Conservation (phyloP, 35 echinoderm and acorn worm genomes). For the Lytechinus pictus region DNA sequence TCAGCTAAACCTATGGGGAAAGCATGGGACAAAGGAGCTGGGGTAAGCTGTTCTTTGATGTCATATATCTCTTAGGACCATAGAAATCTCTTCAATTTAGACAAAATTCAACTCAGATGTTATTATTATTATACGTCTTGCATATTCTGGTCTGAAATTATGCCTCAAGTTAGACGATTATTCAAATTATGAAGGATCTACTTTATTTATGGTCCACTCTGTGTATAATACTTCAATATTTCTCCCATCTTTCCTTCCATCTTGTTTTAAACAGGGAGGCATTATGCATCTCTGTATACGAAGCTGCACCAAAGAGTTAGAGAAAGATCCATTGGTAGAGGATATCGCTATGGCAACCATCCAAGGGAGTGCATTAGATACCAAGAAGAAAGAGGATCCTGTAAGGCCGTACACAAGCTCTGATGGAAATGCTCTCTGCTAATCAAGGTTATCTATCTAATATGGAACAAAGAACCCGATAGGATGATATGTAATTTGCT, state of each 20-base stretch:
- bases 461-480: not conserved
- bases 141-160: no score
- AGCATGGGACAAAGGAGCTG: conserved; percentile 91
- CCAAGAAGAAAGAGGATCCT: conserved; percentile 29
- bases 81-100: no score
- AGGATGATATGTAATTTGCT: not conserved
- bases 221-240: not conserved
- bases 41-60: conserved; percentile 58
- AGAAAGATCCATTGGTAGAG: conserved; percentile 51
- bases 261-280: conserved; percentile 63
- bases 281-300: conserved; percentile 76
- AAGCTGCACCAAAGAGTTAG: conserved; percentile 64
- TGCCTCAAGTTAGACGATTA: no score
- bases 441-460: not conserved
- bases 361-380: conserved; percentile 47
- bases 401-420: conserved; percentile 61
- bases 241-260: not conserved
- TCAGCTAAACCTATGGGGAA: conserved; percentile 68
- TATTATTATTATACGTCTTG: no score
- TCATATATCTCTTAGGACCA: no score
- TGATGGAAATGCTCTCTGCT: conserved; percentile 66
- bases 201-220: no score
- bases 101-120: no score
- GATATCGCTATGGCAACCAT: conserved; percentile 75
- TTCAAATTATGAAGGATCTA: no score